Evolutionary conservation across 2,797 vertebrate species (phyloP).

Genomic region (Neosilurus mollespiculum): DNA sequence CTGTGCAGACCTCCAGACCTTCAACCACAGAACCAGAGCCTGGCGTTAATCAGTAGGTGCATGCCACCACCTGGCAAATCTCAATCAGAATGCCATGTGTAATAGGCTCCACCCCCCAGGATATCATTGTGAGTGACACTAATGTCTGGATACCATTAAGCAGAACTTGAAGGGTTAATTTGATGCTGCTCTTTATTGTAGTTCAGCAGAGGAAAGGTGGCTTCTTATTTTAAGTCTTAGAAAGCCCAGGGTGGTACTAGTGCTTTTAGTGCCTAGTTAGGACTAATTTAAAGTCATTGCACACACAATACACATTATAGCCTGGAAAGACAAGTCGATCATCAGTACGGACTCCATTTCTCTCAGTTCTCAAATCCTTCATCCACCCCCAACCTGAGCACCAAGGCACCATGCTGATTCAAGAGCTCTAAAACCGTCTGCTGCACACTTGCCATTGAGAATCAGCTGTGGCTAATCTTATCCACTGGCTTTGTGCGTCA

Average conservation of each 20-base stretch:
- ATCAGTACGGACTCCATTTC: conserved; percentile 2
- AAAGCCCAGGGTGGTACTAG: conserved; percentile 9
- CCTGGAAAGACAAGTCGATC: background rate
- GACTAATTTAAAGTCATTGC: conserved; percentile 8
- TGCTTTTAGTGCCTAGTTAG: background rate
- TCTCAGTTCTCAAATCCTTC: background rate
- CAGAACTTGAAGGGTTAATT: background rate
- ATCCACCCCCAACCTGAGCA: background rate
- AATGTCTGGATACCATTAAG: background rate
- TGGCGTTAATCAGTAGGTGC: conserved; percentile 1
- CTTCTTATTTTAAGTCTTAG: conserved; percentile 18
- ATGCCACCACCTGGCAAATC: background rate
- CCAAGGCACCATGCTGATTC: conserved; percentile 20
- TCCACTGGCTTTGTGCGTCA: conserved; percentile 35
- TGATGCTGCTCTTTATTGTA: background rate
- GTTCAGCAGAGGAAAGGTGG: background rate
- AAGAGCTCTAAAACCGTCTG: conserved; percentile 22
- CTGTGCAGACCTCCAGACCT: conserved; percentile 30
- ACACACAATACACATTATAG: background rate
- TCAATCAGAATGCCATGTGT: conserved; percentile 3
- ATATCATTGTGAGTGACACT: background rate
- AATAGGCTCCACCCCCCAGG: background rate
- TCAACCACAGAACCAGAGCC: background rate
- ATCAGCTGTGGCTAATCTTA: conserved; percentile 47
- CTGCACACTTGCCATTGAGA: conserved; percentile 31